These are phyloP conservation scores for Gallinago undulata DNA, from an alignment of 2,113 vertebrate genomes.

Conservation along the genomic window DNA sequence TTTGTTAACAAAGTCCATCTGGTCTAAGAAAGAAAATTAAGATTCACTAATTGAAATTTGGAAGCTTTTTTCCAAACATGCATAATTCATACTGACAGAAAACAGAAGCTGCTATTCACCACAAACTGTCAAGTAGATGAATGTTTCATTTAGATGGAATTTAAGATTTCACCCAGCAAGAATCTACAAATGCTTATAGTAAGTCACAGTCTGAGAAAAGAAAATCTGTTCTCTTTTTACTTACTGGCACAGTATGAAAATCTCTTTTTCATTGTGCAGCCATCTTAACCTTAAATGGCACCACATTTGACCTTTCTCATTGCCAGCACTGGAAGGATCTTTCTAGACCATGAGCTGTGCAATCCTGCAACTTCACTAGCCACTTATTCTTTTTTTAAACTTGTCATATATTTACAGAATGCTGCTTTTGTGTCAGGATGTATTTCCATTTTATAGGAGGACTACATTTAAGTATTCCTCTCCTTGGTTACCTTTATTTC, in stretches of 20 bases:
- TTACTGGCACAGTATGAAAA: slow-evolving; percentile 4
- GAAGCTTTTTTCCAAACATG: slow-evolving; percentile 73
- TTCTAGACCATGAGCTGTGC: neutral
- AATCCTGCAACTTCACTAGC: neutral
- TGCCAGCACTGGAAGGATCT: neutral
- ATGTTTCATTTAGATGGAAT: slow-evolving; percentile 75
- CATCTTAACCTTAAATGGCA: slow-evolving; percentile 31
- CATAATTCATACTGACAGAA: slow-evolving; percentile 77
- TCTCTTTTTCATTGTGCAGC: slow-evolving; percentile 6
- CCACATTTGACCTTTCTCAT: neutral
- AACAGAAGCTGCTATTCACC: slow-evolving; percentile 76
- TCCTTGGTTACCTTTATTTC: neutral
- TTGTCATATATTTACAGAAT: neutral
- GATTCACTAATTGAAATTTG: slow-evolving; percentile 72
- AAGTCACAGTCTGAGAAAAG: slow-evolving; percentile 50
- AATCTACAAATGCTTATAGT: slow-evolving; percentile 57
- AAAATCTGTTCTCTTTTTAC: slow-evolving; percentile 49
- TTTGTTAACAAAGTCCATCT: slow-evolving; percentile 72
- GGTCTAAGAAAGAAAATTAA: slow-evolving; percentile 72
- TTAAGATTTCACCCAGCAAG: slow-evolving; percentile 70
- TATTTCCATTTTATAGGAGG: neutral
- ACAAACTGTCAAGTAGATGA: slow-evolving; percentile 74
- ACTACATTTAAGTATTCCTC: neutral
- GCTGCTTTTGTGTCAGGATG: neutral
- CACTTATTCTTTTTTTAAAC: neutral